These are phyloP conservation scores for Seira ritae DNA, from an alignment of 2,888 invertebrate genomes.

Conservation along the genomic window DNA sequence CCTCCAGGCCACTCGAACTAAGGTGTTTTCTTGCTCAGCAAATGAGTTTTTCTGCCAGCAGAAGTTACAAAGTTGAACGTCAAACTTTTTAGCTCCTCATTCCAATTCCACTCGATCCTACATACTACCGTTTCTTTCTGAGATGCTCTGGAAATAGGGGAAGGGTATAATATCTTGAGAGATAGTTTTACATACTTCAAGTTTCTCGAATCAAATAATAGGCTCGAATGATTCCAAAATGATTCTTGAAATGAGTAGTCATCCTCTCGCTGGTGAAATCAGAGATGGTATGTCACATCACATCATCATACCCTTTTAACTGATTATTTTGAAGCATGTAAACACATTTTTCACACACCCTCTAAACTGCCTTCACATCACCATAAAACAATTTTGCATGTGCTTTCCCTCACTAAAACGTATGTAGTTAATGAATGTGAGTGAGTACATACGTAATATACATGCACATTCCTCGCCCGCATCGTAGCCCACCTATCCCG, in stretches of 20 bases:
- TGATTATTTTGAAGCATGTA: no score
- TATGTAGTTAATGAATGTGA: no score
- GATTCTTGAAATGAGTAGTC: no score
- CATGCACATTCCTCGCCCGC: neutral
- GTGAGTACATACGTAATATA: neutral
- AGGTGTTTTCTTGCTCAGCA: neutral
- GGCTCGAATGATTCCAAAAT: no score
- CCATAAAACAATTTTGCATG: neutral
- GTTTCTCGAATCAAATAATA: no score
- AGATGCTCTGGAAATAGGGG: neutral
- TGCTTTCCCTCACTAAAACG: neutral
- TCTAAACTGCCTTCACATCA: no score
- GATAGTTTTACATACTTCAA: no score
- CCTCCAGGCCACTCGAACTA: constrained; percentile 36
- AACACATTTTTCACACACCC: no score
- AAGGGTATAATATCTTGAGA: no score
- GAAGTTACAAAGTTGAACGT: neutral
- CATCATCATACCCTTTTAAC: no score
- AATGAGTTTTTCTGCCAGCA: neutral
- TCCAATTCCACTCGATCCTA: neutral
- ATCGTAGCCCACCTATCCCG: neutral
- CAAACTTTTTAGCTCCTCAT: neutral
- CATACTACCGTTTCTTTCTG: neutral
- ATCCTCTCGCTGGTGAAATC: no score
- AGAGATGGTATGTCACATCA: no score